Evolutionary conservation across 2,888 invertebrate species (phyloP), one percentile per base, ranked within the genome.

Genomic region (Yponomeuta evonymella): DNA sequence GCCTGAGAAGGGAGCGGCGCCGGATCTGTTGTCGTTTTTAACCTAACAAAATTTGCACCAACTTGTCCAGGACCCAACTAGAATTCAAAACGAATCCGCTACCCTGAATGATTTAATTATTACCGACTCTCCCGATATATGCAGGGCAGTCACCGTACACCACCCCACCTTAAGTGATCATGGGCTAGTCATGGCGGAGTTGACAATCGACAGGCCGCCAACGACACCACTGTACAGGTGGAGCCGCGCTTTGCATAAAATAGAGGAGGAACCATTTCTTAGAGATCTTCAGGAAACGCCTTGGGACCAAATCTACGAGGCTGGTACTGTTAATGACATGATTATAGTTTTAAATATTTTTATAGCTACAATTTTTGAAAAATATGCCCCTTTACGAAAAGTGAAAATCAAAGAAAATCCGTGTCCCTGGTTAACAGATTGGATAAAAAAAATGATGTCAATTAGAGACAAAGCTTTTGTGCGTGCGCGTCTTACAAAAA

Each of bases 151-250:
- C 12, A 23, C 62, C 23, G 62, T 62, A 2, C 36, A 8, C 23
- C 9, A 12, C 43, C 33, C 33, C 33, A 33, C 33, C 33, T 36
- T 70, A 63, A 70, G 70, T 64, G 70, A 70, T 33, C 70, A 70
- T 43, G 63, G 30, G 8, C 43, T 68, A 4, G 23, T 68, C 11
- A 23, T 48, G 6, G 48, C 15, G 4, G 67, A 48, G n/a, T 36
- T 63, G 3, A 70, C 2, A 0, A 33, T 33, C 33, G 33, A 33
- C 33, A 33, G 62, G 63, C 70, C 70, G 9, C 30, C 30, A 23
- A 29, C 12, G 9, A n/a, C 29, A 63, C 64, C 64, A 9, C 36
- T 9, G 3, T 70, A 12, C 29, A 64, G 12, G 3, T 63, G 10
- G 10, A 33, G 23, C n/a, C 33, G 70, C 3, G n/a, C 36, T n/a